Base-by-base conservation (phyloP, 2,888 invertebrate genomes). In the Kryphioiulus occultus region DNA sequence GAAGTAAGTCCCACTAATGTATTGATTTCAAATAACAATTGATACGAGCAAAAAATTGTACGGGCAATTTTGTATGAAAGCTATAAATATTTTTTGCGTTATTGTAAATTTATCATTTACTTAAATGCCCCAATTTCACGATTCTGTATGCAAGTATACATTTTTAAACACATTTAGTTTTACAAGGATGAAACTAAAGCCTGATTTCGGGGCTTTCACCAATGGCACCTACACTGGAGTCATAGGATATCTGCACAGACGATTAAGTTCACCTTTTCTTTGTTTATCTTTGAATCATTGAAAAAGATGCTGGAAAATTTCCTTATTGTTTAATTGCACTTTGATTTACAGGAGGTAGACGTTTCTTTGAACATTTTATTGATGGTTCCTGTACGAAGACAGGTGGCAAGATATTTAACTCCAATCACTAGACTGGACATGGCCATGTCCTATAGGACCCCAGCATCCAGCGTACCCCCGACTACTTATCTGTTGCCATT, bases 401-500 rank as follows among this genome's bases (percentile, higher is more conserved):
- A 47, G 35, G 86, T 59, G 12, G 59, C 32, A n/a, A 26, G 47
- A 47, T 86, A 47, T 59, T 10, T 86, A 26, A 35, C 32, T 53
- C 35, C 59, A 17, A 53, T 59, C 9, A 53, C 86, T 12, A 26
- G 30, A 47, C 53, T 47, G 53, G 47, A 86, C n/a, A 53, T 86
- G 59, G 44, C 53, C 5, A 86, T 86, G 47, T 26, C 86, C 59
- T 86, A 86, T 9, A 30, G 47, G n/a, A 47, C 53, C 35, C 86
- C 86, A 15, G 35, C 26, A 22, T 53, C 86, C n/a, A 53, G 35
- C 4, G 47, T 86, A 12, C 86, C 86, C n/a, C 86, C 86, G n/a
- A 86, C 86, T 17, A 53, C 86, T 19, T 47, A 47, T 10, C 22
- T 86, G n/a, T 12, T 86, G 19, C 86, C 86, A 86, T 86, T 86